These are phyloP conservation scores for Mesaphorura yosii DNA, from an alignment of 1,140 invertebrate genomes.

Conservation along the genomic window DNA sequence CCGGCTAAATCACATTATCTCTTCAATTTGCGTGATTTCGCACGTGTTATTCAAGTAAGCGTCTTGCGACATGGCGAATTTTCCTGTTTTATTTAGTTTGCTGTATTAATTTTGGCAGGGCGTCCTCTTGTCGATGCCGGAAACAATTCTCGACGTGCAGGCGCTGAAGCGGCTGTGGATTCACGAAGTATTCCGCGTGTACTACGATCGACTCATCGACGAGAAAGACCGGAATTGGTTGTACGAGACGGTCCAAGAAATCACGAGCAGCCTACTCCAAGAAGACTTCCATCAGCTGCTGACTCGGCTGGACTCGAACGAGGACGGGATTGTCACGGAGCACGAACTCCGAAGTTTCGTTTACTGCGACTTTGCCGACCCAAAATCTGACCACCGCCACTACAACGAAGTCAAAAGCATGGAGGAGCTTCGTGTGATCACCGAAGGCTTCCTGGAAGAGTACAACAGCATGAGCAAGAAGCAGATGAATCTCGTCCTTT, in stretches of 20 bases:
- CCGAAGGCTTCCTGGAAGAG: slow-evolving; percentile 79
- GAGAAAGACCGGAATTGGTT: slow-evolving; percentile 71
- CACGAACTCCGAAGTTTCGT: slow-evolving; percentile 71
- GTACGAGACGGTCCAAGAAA: slow-evolving; percentile 43
- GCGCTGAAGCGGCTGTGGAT: slow-evolving; percentile 88
- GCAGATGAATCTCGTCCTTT: slow-evolving; percentile 91
- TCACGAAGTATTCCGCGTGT: slow-evolving; percentile 85
- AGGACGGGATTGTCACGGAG: slow-evolving; percentile 50
- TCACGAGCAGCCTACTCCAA: slow-evolving; percentile 38
- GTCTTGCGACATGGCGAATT: background rate
- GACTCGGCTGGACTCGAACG: slow-evolving; percentile 40
- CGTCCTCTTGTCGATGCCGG: slow-evolving; percentile 78
- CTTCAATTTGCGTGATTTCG: slow-evolving; percentile 90
- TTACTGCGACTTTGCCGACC: slow-evolving; percentile 91
- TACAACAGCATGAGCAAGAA: slow-evolving; percentile 95
- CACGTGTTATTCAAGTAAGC: slow-evolving; percentile 70
- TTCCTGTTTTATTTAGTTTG: background rate
- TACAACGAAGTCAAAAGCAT: slow-evolving; percentile 81
- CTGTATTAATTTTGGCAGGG: slow-evolving; percentile 47
- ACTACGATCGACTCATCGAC: slow-evolving; percentile 83
- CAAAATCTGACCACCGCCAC: slow-evolving; percentile 74
- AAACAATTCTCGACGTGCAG: slow-evolving; percentile 74
- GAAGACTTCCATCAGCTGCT: slow-evolving; percentile 47
- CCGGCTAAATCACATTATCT: slow-evolving; percentile 48
- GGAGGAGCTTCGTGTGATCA: slow-evolving; percentile 66